A percentile compares a stretch with the other conserved stretches of the same genome.
phyloP scores from a whole-genome alignment of 2,113 vertebrate genomes.

The Cyprinodon variegatus region DNA sequence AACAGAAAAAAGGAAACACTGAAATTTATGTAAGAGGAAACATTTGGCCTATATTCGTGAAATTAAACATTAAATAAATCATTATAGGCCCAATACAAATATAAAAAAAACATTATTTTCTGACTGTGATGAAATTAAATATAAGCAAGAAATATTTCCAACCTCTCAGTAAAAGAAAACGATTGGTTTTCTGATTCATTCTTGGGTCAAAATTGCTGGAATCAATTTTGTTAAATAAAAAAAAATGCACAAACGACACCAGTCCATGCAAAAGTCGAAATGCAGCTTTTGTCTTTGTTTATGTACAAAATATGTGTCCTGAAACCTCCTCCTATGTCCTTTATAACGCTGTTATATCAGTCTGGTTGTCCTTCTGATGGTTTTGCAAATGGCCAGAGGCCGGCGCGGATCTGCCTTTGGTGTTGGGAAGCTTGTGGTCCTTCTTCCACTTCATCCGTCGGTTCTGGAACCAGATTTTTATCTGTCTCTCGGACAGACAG shows the following conservation, averaged over 20 bases:
- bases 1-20: conserved; percentile 5
- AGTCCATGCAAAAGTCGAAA: conserved; percentile 86
- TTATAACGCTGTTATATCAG: conserved; percentile 96
- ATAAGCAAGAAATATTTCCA: conserved; percentile 51
- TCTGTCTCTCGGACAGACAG: conserved; percentile 97
- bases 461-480: conserved; percentile 99
- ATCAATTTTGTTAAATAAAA: conserved; percentile 65
- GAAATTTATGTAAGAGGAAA: neutral
- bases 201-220: conserved; percentile 64
- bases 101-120: conserved; percentile 61
- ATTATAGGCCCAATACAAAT: neutral
- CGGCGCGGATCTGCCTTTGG: conserved; percentile 93
- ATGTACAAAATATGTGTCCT: conserved; percentile 81
- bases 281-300: conserved; percentile 78
- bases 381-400: conserved; percentile 88
- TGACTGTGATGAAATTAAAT: conserved; percentile 55
- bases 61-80: neutral
- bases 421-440: conserved; percentile 99
- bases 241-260: conserved; percentile 66
- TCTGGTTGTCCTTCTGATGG: conserved; percentile 92
- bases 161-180: conserved; percentile 52
- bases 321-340: conserved; percentile 66
- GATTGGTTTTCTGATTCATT: conserved; percentile 62
- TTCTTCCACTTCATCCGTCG: conserved; percentile 99
- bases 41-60: neutral